Base-by-base conservation (phyloP, 1,140 invertebrate species). In the Zaprionus nigranus region DNA sequence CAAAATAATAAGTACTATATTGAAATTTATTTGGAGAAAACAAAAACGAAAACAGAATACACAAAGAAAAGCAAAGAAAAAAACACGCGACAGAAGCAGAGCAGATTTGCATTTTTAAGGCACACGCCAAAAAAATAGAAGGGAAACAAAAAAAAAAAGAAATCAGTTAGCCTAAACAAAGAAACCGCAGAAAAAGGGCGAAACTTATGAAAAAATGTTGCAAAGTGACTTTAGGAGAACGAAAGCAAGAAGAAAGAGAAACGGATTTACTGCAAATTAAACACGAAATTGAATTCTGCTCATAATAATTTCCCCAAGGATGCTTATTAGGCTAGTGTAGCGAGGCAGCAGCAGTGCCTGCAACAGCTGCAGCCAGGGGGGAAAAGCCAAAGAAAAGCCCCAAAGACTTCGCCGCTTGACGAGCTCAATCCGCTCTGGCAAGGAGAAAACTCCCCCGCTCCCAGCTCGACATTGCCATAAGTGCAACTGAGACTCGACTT, bases 241-340 rank as follows among this genome's bases (percentile, higher is more conserved):
- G 9, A 5, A 15, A 17, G 34, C 13, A 73, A 69, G 49, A 53
- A 57, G 20, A 75, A 46, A 71, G 79, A 56, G 76, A 60, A 85
- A 79, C 79, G 81, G 73, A 85, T 90, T 90, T 81, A 78, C 79
- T 90, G 79, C 82, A 90, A 90, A 90, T 90, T 90, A 90, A 90
- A 90, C 85, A 90, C 67, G 70, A 86, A 90, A 90, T 90, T 90
- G 85, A 90, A 90, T 90, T 90, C 82, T 81, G 85, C 79, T 82
- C 85, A 90, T 90, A 82, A 90, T 90, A 90, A 90, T 90, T 90
- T 90, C 85, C 85, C 85, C 81, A 84, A 90, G 85, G 85, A 90
- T 82, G 67, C 79, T 78, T 90, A 90, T 90, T 90, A 90, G 85
- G 68, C 81, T 36, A 63, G 46, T 38, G 51, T 38, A 22, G 53